Base-by-base conservation (phyloP, 2,888 invertebrate species). In the Tenthredo amoena region DNA sequence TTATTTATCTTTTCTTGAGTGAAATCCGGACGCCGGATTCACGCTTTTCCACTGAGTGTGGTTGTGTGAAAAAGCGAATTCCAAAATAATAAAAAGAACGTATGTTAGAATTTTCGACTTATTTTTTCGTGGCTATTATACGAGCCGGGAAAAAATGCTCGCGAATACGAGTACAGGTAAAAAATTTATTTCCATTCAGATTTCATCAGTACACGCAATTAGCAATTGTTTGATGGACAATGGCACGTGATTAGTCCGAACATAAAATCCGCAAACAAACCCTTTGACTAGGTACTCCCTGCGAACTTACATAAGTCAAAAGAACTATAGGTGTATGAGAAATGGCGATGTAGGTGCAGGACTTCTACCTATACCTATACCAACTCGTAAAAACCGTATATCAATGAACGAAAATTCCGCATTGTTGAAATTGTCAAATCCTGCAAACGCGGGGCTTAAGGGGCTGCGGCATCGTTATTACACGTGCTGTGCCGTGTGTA, bases 211-310 rank as follows among this genome's bases (percentile, higher is more conserved):
- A 43, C 12, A 43, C 43, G 18, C 34, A 21, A 76, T 40, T 47
- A 9, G 21, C 40, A 15, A 76, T 47, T 21, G 76, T 76, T 47
- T n/a, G 2, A 15, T 21, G 15, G 37, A 81, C 81, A 58, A 81
- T 62, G 9, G 37, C 21, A 40, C 58, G 21, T 58, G 62, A 81
- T 62, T 50, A 58, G 50, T 50, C 18, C 31, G 62, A 68, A 47
- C 68, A 10, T n/a, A 7, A 43, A 83, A 58, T 50, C 83, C n/a
- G 37, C 68, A 83, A 62, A 83, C 83, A 68, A 83, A 83, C 83
- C 83, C 83, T 65, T 83, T 83, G 68, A 47, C 65, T 62, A 9
- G 26, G 26, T 58, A 34, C 34, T 31, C 77, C n/a, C 21, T 43
- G 21, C 47, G 6, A 50, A 37, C 47, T 50, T 43, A 76, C 76